Evolutionary conservation across 2,113 vertebrate species (phyloP), one percentile per base, ranked within the genome.

Genomic region (Megaleporinus macrocephalus): DNA sequence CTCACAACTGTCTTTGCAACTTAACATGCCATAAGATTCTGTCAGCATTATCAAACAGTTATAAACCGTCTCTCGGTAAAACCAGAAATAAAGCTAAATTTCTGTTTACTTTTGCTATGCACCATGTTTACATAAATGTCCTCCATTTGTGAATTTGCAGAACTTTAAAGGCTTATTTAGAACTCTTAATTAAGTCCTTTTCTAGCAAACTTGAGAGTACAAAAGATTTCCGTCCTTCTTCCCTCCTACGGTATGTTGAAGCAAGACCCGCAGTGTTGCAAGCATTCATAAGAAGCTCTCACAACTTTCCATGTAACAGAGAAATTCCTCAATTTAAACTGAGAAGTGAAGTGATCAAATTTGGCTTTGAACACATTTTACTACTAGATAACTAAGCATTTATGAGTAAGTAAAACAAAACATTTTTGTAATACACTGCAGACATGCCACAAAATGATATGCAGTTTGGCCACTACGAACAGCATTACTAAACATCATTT

Each of bases 181-280:
- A 26, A 61, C 24, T n/a, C 24, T 59, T 5, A 61, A 57, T 1
- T 57, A 22, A 57, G 55, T 3, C 20, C 2, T 57, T 57, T 57
- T 11, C n/a, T 26, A 24, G 57, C 57, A 61, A 3, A 61, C 4
- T 11, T n/a, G n/a, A n/a, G n/a, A n/a, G n/a, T n/a, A n/a, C n/a
- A n/a, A n/a, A 26, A 14, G 15, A 47, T 24, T 16, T 75, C 13
- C 16, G 22, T 6, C 33, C 27, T 57, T 73, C 51, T 59, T 9
- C 14, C 6, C 59, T 61, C 18, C 55, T 29, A 75, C 30, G 18
- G 53, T 11, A 14, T 26, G 30, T 41, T 76, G 73, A 76, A 9
- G 73, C 73, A 76, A 76, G 30, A 61, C 55, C 74, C 3, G 57
- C 12, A 13, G 5, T 76, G 57, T 10, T 41, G 29, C 29, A 74